Evolutionary conservation across 2,797 vertebrate species (phyloP).

Genomic region (Rhinatrema bivittatum): DNA sequence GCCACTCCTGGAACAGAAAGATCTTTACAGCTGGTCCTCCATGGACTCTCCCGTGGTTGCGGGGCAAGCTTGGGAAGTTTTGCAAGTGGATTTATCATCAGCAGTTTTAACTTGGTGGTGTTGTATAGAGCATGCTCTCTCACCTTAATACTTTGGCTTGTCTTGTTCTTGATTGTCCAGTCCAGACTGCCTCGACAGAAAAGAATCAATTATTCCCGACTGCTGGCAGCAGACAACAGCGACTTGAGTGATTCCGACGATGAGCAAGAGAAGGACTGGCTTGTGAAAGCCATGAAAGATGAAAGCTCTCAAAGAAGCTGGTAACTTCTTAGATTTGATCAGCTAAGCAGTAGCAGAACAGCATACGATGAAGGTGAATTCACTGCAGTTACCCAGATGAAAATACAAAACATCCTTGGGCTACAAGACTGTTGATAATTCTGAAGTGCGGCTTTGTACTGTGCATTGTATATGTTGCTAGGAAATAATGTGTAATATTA

Average conservation of each 20-base stretch:
- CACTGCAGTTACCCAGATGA: not conserved
- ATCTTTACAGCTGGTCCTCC: constrained; percentile 54
- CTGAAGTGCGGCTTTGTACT: not conserved
- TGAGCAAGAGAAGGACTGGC: constrained; percentile 77
- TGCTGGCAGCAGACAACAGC: constrained; percentile 67
- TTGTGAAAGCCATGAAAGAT: constrained; percentile 74
- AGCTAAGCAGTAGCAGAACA: not conserved
- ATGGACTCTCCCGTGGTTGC: constrained; percentile 38
- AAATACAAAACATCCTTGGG: not conserved
- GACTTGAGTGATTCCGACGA: constrained; percentile 77
- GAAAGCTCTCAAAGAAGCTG: constrained; percentile 47
- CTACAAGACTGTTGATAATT: too few species aligned
- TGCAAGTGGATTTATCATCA: constrained; percentile 53
- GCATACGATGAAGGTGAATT: not conserved
- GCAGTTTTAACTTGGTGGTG: constrained; percentile 47
- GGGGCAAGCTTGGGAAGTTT: constrained; percentile 71
- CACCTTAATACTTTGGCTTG: constrained; percentile 58
- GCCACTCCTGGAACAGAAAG: constrained; percentile 63
- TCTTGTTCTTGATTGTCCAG: constrained; percentile 56
- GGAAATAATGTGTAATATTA: constrained; percentile 6
- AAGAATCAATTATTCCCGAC: constrained; percentile 77
- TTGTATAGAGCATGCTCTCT: constrained; percentile 54
- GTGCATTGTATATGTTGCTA: too few species aligned
- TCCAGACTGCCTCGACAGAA: constrained; percentile 65
- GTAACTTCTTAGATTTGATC: not conserved